Evolutionary conservation across 2,113 vertebrate genomes (phyloP).

Genomic region (Odocoileus virginianus): DNA sequence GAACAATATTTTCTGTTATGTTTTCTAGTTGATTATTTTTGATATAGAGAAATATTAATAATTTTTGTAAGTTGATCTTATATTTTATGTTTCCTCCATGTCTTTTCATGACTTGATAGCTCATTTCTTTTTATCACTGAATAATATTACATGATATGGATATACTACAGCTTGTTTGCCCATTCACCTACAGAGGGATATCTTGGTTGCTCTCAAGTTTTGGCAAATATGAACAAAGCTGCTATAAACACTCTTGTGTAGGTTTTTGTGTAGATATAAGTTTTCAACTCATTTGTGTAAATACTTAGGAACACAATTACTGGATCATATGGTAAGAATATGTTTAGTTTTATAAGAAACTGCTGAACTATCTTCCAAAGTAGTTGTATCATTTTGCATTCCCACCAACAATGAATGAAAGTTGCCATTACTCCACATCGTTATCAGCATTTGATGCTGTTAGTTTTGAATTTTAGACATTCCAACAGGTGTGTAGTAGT

Average conservation of each 20-base stretch:
- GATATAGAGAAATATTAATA: background rate
- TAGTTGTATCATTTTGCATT: background rate
- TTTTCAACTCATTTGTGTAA: background rate
- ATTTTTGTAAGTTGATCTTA: conserved; percentile 16
- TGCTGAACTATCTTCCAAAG: background rate
- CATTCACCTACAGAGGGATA: background rate
- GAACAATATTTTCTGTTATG: background rate
- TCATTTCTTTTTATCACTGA: background rate
- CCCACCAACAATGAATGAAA: background rate
- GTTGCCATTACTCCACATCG: background rate
- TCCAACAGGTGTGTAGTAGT: background rate
- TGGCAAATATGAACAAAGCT: background rate
- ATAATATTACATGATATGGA: background rate
- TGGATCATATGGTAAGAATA: background rate
- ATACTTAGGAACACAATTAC: background rate
- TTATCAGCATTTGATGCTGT: background rate
- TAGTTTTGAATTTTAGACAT: background rate
- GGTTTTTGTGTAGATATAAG: background rate
- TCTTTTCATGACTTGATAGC: background rate
- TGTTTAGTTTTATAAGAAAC: background rate
- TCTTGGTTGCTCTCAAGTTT: background rate
- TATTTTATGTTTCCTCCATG: background rate
- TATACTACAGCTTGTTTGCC: background rate
- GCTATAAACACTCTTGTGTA: background rate
- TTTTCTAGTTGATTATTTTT: conserved; percentile 5